Conservation (phyloP, 2,113 vertebrate species). For the Pavo muticus region DNA sequence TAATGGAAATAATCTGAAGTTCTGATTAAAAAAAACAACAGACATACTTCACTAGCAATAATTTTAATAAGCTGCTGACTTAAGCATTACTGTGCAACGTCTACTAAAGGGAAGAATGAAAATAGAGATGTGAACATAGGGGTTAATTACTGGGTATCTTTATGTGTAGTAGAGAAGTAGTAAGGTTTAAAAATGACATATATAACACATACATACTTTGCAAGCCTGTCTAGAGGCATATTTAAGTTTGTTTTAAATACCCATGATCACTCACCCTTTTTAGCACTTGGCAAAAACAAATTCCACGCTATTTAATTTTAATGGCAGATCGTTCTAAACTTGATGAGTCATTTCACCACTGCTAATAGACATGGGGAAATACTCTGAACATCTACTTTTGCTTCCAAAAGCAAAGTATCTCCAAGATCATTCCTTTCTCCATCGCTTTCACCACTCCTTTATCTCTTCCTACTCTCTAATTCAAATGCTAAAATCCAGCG, state of each 20-base stretch:
- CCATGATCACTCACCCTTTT: background rate
- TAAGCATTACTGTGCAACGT: background rate
- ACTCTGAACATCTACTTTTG: background rate
- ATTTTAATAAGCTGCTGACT: background rate
- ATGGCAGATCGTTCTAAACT: slow-evolving; percentile 17
- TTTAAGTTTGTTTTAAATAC: slow-evolving; percentile 9
- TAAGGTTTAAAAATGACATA: background rate
- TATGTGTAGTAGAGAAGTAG: background rate
- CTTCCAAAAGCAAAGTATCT: background rate
- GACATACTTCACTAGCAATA: background rate
- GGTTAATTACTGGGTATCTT: background rate
- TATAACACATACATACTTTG: background rate
- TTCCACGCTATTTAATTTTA: background rate
- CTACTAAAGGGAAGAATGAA: background rate
- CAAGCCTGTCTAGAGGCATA: background rate
- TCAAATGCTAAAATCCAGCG: background rate
- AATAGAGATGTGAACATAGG: background rate
- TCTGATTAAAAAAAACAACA: background rate
- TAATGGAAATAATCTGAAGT: background rate
- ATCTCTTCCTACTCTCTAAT: background rate
- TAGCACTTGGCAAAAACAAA: slow-evolving; percentile 33
- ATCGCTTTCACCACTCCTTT: background rate
- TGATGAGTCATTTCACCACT: background rate
- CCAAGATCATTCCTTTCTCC: background rate
- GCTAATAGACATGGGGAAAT: background rate